phyloP scores from a whole-genome alignment of 2,113 vertebrate species.

The Aplodontia rufa region DNA sequence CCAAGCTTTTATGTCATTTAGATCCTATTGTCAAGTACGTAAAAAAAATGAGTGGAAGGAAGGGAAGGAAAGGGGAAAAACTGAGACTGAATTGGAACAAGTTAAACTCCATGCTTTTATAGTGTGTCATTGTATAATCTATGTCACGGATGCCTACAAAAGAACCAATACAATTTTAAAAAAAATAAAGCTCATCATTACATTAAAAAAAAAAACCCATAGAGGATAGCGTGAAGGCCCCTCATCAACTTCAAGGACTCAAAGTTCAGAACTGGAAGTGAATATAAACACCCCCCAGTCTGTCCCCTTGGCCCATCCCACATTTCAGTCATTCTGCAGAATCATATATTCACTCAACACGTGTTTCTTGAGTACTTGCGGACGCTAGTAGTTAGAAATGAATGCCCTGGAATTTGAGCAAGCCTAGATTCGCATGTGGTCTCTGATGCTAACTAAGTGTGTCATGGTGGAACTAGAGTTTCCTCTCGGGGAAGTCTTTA shows the following conservation, averaged over 20 bases:
- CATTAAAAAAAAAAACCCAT: too few species aligned
- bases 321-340: not conserved
- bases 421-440: not conserved
- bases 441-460: not conserved
- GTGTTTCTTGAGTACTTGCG: not conserved
- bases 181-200: too few species aligned
- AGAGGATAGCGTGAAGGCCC: not conserved
- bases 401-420: not conserved
- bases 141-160: too few species aligned
- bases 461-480: not conserved
- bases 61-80: too few species aligned
- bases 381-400: not conserved
- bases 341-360: not conserved
- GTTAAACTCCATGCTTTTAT: too few species aligned
- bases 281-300: not conserved
- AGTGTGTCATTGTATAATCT: too few species aligned
- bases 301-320: fast-evolving
- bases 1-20: too few species aligned
- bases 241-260: not conserved
- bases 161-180: too few species aligned
- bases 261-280: not conserved
- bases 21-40: too few species aligned
- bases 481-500: not conserved
- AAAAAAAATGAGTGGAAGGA: too few species aligned
- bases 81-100: too few species aligned